Conservation (phyloP, 2,797 vertebrate genomes). For the Carcharodon carcharias region DNA sequence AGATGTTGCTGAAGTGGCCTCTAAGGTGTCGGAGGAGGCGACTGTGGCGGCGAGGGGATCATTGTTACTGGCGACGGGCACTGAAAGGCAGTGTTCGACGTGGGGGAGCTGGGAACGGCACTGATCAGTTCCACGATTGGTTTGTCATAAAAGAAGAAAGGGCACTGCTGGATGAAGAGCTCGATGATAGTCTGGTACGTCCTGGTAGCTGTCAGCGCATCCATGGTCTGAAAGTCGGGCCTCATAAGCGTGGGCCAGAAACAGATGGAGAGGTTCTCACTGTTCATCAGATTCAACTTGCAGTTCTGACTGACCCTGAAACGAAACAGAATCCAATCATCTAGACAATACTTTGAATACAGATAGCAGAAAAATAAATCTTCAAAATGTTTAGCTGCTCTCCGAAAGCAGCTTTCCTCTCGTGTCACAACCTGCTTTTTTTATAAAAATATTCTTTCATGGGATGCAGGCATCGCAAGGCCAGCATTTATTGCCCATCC, state of each 20-base stretch:
- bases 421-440: background rate
- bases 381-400: background rate
- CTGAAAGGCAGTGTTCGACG: conserved; percentile 52
- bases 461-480: too few species aligned
- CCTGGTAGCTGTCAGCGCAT: conserved; percentile 86
- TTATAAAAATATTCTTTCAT: too few species aligned
- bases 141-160: conserved; percentile 82
- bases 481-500: too few species aligned
- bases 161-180: conserved; percentile 86
- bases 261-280: conserved; percentile 94
- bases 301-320: conserved; percentile 83
- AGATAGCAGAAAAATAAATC: background rate
- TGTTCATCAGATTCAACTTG: conserved; percentile 88
- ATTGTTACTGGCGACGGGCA: conserved; percentile 55
- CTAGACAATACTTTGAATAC: background rate
- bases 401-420: background rate
- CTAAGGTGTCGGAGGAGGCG: conserved; percentile 73
- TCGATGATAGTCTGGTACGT: conserved; percentile 99
- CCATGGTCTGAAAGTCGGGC: conserved; percentile 93
- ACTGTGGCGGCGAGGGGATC: conserved; percentile 73
- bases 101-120: conserved; percentile 64
- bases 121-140: conserved; percentile 68
- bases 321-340: background rate
- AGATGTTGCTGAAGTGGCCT: conserved; percentile 70
- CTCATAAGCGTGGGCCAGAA: conserved; percentile 96